Evolutionary conservation across 1,140 invertebrate genomes (phyloP).

Genomic region (Calosoma granatense): DNA sequence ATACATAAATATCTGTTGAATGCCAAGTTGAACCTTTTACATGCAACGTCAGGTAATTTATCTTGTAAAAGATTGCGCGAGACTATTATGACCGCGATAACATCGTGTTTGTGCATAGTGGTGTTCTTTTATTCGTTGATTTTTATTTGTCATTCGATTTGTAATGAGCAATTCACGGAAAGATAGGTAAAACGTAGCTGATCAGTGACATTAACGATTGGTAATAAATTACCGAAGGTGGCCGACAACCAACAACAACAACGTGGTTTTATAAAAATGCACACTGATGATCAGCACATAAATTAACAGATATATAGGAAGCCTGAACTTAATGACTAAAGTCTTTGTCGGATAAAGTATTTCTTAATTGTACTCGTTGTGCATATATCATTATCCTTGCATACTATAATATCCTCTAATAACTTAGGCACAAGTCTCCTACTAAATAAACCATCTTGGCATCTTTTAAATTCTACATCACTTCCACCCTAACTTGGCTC

Average conservation of each 20-base stretch:
- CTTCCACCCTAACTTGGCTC: no score
- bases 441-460: no score
- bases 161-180: conserved; percentile 2
- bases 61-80: conserved; percentile 7
- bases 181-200: background rate
- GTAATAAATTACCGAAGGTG: background rate
- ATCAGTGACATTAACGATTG: background rate
- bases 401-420: no score
- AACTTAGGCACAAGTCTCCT: no score
- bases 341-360: no score
- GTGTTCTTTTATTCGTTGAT: background rate
- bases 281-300: no score
- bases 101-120: background rate
- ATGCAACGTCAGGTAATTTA: conserved; percentile 4
- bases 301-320: no score
- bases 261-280: no score
- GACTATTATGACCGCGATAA: conserved; percentile 1
- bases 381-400: no score
- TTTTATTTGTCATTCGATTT: conserved; percentile 1
- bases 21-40: conserved; percentile 7
- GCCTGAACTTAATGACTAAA: no score
- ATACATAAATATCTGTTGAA: conserved; percentile 9
- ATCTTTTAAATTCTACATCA: no score
- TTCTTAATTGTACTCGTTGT: no score
- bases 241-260: background rate